Evolutionary conservation across 1,140 invertebrate species (phyloP).

Genomic region (Bathynomus jamesi): DNA sequence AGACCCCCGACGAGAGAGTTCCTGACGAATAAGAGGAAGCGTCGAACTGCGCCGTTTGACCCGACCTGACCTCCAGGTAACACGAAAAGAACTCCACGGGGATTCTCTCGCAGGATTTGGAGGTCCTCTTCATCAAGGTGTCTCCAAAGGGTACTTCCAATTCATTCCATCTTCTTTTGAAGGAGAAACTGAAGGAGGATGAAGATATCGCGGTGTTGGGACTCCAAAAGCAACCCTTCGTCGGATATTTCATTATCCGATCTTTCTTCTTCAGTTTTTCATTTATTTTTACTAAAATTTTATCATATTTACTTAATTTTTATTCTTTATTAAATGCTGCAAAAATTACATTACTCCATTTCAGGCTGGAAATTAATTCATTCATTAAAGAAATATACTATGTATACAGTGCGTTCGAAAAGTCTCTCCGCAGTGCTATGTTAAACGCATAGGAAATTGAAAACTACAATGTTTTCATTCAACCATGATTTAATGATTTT

Average conservation of each 20-base stretch:
- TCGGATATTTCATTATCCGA: background rate
- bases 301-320: no score
- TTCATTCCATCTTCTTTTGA: constrained; percentile 27
- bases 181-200: constrained; percentile 25
- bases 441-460: no score
- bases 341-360: no score
- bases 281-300: no score
- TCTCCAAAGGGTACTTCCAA: constrained; percentile 8
- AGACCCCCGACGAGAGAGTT: constrained; percentile 27
- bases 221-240: constrained; percentile 20
- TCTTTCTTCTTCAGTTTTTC: no score
- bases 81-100: constrained; percentile 31
- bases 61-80: constrained; percentile 30
- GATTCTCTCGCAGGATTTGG: constrained; percentile 10
- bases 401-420: no score
- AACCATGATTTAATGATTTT: no score
- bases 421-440: no score
- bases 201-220: constrained; percentile 21
- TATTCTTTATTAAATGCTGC: no score
- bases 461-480: no score
- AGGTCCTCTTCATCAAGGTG: background rate
- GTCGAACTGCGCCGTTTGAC: constrained; percentile 20
- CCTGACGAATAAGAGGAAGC: constrained; percentile 31
- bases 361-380: no score
- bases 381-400: no score